phyloP scores from a whole-genome alignment of 2,888 invertebrate genomes.

The Sclerodermus sp. region DNA sequence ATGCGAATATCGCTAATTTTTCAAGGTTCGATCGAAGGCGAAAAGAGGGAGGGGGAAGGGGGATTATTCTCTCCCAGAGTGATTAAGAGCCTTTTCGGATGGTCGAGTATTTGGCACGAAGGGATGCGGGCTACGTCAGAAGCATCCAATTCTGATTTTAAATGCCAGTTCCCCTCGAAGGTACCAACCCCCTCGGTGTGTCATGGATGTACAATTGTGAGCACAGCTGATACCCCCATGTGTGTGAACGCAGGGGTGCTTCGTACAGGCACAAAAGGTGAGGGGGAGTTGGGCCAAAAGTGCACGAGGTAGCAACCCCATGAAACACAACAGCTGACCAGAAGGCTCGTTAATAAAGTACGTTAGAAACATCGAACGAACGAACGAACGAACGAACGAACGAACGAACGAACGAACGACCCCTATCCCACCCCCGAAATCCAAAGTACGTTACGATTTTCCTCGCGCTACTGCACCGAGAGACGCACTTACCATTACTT shows the following conservation, averaged over 20 bases:
- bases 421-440: slow-evolving; percentile 22
- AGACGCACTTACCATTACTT: too few species aligned
- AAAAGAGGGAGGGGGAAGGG: too few species aligned
- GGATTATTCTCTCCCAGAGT: too few species aligned
- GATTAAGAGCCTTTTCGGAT: too few species aligned
- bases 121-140: not conserved
- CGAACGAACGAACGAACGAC: too few species aligned
- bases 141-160: slow-evolving; percentile 25
- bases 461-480: too few species aligned
- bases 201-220: slow-evolving; percentile 26
- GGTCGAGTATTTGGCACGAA: too few species aligned
- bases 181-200: slow-evolving; percentile 8
- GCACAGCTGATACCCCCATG: slow-evolving; percentile 54
- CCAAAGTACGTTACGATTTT: slow-evolving; percentile 29
- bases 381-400: too few species aligned
- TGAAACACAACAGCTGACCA: slow-evolving; percentile 52
- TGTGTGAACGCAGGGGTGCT: slow-evolving; percentile 6
- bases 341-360: slow-evolving; percentile 55
- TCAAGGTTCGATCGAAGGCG: too few species aligned
- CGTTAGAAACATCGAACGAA: slow-evolving; percentile 45
- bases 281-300: not conserved
- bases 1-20: too few species aligned
- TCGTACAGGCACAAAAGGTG: slow-evolving; percentile 18
- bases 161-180: slow-evolving; percentile 19
- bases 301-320: slow-evolving; percentile 28